Evolutionary conservation across 35 echinoderm and acorn worm genomes (phyloP).

Genomic region (Heliocidaris tuberculata): DNA sequence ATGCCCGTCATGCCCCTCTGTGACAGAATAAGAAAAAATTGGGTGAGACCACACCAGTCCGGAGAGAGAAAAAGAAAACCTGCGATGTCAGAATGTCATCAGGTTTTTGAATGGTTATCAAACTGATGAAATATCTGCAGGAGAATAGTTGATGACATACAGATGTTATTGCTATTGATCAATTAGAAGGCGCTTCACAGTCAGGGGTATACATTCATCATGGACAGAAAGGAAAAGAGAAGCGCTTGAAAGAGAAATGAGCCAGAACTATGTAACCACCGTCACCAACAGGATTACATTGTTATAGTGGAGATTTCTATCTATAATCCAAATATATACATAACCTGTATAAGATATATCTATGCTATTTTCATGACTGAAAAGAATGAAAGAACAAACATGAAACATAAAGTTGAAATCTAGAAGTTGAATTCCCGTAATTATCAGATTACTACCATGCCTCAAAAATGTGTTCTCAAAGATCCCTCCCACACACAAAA

Average conservation of each 20-base stretch:
- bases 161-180: slow-evolving; percentile 13
- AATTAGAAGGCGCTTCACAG: neutral
- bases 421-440: neutral
- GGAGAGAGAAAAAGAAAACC: neutral
- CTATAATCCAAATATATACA: no score
- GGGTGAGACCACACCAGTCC: neutral
- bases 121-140: neutral
- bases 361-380: no score
- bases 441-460: neutral
- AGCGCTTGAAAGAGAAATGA: neutral
- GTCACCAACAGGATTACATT: neutral
- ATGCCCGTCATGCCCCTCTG: neutral
- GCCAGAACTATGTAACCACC: neutral
- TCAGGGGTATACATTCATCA: slow-evolving; percentile 16
- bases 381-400: neutral
- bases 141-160: neutral
- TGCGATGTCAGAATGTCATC: neutral
- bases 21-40: neutral
- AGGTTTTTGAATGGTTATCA: neutral
- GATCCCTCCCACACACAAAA: neutral
- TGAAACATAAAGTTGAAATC: neutral
- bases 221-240: neutral
- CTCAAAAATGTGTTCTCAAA: neutral
- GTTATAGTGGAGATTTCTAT: no score
- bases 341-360: no score